Evolutionary conservation across 2,888 invertebrate genomes (phyloP), one percentile per base, ranked within the genome.

Genomic region (Tricholauxania praeusta): DNA sequence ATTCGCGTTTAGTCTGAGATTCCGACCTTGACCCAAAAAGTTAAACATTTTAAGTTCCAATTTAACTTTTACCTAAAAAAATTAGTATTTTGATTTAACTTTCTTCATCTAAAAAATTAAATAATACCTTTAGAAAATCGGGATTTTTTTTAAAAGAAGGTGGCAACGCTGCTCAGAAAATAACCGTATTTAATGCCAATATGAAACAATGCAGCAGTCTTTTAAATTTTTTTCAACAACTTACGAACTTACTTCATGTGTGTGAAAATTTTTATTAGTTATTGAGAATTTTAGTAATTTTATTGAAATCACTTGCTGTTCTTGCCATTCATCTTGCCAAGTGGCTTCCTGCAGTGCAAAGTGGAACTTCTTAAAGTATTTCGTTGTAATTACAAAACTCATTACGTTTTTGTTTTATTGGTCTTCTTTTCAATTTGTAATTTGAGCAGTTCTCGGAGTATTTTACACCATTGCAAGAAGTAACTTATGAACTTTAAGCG

Each of bases 251-350:
- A 66, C 63, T 70, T 72, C 59, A 69, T 73, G 49, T 66, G 63
- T 57, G 63, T 10, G 64, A 78, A 79, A 77, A 78, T 68, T 80
- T 82, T 83, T 80, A 84, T 82, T 83, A 83, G 74, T 83, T 83
- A 83, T 79, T 78, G 78, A 79, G 83, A 83, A 84, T 78, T 80
- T 78, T 67, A 64, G 65, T 69, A 83, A 84, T 78, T 79, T 78
- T 68, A 64, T 67, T 69, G 57, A 73, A 78, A 76, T 74, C 75
- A 77, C 76, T 74, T 76, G 68, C 68, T 74, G 74, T 70, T 66
- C 53, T 64, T 62, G 51, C 63, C 67, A 52, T 57, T 39, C 19
- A 19, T 55, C 62, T 51, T 19, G 10, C 51, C 28, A 70, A 70
- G 70, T 70, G 70, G 70, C 53, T 70, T 49, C 70, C 70, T 53